A percentile compares a stretch with the other conserved stretches of the same genome.
Evolutionary conservation across 2,888 invertebrate genomes (phyloP).

Genomic region (Neoaliturus tenellus): DNA sequence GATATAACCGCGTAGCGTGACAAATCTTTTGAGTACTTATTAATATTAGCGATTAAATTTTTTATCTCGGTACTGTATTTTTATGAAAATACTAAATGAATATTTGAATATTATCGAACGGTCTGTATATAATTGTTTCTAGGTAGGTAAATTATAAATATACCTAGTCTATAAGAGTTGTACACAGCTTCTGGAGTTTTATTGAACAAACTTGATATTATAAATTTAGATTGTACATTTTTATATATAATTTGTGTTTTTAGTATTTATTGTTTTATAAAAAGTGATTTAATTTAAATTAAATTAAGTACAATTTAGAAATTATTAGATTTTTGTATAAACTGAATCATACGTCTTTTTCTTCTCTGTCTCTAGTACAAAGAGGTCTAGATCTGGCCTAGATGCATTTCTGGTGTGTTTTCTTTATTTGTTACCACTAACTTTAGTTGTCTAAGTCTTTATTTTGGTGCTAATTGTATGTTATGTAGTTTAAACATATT

Average conservation of each 20-base stretch:
- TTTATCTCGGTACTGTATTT: slow-evolving; percentile 38
- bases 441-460: slow-evolving; percentile 49
- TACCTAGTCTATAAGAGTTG: slow-evolving; percentile 35
- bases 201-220: slow-evolving; percentile 43
- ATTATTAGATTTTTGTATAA: slow-evolving; percentile 35
- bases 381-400: slow-evolving; percentile 5
- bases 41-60: slow-evolving; percentile 30
- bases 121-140: slow-evolving; percentile 42
- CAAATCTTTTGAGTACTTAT: slow-evolving; percentile 38
- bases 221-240: slow-evolving; percentile 38
- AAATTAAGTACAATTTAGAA: slow-evolving; percentile 37
- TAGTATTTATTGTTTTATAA: slow-evolving; percentile 56
- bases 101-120: neutral
- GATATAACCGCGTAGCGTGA: slow-evolving; percentile 1
- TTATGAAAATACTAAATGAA: slow-evolving; percentile 43
- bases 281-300: slow-evolving; percentile 51
- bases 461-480: slow-evolving; percentile 45
- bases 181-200: slow-evolving; percentile 34
- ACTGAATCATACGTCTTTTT: slow-evolving; percentile 1
- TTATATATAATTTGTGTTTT: slow-evolving; percentile 47
- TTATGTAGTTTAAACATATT: slow-evolving; percentile 12
- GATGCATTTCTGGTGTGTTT: slow-evolving; percentile 47
- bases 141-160: slow-evolving; percentile 33
- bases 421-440: slow-evolving; percentile 47
- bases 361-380: slow-evolving; percentile 38